A percentile compares a stretch with the other conserved stretches of the same genome.
Evolutionary conservation across 2,797 vertebrate genomes (phyloP).

Genomic region (Chaunax sp.): DNA sequence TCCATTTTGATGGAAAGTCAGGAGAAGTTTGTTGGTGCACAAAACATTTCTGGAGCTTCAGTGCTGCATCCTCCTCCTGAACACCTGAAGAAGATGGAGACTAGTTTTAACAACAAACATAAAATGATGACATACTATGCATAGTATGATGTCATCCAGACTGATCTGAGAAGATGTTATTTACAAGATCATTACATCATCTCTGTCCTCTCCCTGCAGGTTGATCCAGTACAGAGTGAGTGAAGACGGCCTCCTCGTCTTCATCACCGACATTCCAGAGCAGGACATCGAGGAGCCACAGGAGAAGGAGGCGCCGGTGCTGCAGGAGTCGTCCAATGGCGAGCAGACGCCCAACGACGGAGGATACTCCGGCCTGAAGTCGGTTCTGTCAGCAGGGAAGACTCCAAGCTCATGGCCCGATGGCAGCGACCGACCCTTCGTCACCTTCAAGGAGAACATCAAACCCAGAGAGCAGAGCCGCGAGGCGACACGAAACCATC

Average conservation of each 20-base stretch:
- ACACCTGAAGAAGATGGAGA: no score
- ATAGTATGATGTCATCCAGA: no score
- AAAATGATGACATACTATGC: no score
- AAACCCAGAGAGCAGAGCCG: constrained; percentile 92
- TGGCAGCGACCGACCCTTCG: constrained; percentile 89
- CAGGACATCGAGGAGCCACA: constrained; percentile 89
- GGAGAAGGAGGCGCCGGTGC: constrained; percentile 89
- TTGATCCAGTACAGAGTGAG: constrained; percentile 91
- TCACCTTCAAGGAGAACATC: constrained; percentile 98
- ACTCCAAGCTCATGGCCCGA: constrained; percentile 88
- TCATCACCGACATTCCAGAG: constrained; percentile 94
- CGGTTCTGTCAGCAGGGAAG: constrained; percentile 91
- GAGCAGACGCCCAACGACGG: constrained; percentile 77
- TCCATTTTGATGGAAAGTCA: no score
- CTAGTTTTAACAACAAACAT: no score
- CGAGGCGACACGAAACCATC: constrained; percentile 85
- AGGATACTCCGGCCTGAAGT: constrained; percentile 87
- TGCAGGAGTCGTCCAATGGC: constrained; percentile 88
- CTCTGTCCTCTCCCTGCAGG: constrained; percentile 71
- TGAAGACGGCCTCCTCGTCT: constrained; percentile 89
- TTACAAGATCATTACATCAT: no score
- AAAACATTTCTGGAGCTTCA: no score
- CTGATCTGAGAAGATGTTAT: no score
- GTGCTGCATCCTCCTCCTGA: no score
- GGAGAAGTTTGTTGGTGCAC: no score